Percentiles rank a stretch among this genome's conserved stretches.
Evolutionary conservation across 2,113 vertebrate genomes (phyloP).

Genomic region (Brienomyrus brachyistius): DNA sequence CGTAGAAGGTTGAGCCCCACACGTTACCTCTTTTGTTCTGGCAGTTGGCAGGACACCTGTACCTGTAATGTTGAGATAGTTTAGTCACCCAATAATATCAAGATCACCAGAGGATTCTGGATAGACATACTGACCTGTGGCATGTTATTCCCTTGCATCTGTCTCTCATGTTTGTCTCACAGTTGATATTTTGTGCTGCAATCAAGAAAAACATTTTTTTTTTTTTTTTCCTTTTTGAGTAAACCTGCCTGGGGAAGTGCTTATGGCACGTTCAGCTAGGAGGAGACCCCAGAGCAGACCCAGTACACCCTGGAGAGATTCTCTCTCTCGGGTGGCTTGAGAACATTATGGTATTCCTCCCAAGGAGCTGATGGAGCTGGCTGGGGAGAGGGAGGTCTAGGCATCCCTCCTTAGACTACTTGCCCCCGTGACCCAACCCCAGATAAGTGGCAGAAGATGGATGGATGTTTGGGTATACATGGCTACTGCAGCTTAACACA

Average conservation of each 20-base stretch:
- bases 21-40: constrained; percentile 66
- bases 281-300: not conserved
- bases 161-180: constrained; percentile 89
- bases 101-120: not conserved
- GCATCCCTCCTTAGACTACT: not conserved
- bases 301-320: not conserved
- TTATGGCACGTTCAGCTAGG: not conserved
- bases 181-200: constrained; percentile 80
- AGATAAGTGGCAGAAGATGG: not conserved
- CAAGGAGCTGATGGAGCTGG: not conserved
- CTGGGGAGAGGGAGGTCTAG: not conserved
- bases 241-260: not conserved
- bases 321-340: not conserved
- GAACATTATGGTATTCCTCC: not conserved
- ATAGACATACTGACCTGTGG: constrained; percentile 71
- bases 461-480: not conserved
- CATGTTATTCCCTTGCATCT: constrained; percentile 86
- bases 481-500: not conserved
- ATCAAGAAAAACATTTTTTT: constrained; percentile 17
- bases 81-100: not conserved
- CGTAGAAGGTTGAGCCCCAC: constrained; percentile 83
- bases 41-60: constrained; percentile 83
- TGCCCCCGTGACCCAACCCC: not conserved
- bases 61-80: constrained; percentile 54
- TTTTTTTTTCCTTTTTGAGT: not conserved